These are phyloP conservation scores for Pollicipes pollicipes DNA, from an alignment of 1,140 invertebrate species.

Conservation along the genomic window DNA sequence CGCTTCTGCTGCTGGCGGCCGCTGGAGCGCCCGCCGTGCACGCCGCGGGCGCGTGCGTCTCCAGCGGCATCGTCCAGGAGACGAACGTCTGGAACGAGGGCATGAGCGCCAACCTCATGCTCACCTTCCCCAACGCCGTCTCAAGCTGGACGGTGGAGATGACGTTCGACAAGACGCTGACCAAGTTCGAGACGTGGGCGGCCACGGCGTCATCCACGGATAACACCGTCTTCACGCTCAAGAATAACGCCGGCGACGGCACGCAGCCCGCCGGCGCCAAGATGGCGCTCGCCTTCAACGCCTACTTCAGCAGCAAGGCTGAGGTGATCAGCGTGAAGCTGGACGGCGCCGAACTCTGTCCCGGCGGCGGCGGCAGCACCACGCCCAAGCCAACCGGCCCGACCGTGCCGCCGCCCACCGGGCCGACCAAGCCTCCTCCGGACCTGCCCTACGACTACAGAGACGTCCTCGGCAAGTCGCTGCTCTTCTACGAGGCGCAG, in stretches of 20 bases:
- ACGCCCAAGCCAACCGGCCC: neutral
- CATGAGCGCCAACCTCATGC: neutral
- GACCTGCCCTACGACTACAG: conserved; percentile 8
- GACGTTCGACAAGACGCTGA: neutral
- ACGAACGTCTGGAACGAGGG: neutral
- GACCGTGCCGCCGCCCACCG: neutral
- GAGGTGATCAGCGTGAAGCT: neutral
- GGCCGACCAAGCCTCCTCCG: neutral
- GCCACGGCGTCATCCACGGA: neutral
- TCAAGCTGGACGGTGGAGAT: neutral
- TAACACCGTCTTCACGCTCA: neutral
- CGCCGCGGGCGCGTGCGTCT: neutral
- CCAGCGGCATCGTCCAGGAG: neutral
- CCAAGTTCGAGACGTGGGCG: neutral
- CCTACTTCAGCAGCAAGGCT: neutral
- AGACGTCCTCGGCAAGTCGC: conserved; percentile 24
- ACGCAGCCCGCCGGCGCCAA: neutral
- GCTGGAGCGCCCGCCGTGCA: neutral
- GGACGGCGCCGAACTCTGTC: neutral
- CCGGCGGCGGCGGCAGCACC: neutral
- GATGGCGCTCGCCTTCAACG: neutral
- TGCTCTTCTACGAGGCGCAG: conserved; percentile 30
- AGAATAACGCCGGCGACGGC: neutral
- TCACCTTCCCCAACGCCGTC: neutral
- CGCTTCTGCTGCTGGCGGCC: neutral